Conservation (phyloP, 1,140 invertebrate genomes). For the Chironomus tepperi region DNA sequence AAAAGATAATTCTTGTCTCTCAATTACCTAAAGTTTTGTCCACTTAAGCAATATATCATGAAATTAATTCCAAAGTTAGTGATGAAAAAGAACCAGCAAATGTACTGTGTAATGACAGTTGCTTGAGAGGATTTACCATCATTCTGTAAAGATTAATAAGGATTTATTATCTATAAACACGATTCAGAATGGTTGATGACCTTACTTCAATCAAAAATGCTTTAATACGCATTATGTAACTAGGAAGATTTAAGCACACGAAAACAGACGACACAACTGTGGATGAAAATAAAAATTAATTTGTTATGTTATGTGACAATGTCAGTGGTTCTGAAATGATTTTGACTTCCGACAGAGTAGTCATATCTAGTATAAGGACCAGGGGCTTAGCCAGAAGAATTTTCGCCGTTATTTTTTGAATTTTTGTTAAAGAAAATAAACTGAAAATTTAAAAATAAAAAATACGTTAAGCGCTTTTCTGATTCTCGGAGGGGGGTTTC, state of each 20-base stretch:
- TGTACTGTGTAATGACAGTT: slow-evolving; percentile 36
- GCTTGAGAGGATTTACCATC: slow-evolving; percentile 29
- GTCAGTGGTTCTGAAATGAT: too few species aligned
- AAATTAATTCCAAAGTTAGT: slow-evolving; percentile 82
- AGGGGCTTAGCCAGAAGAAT: too few species aligned
- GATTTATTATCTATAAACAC: background rate
- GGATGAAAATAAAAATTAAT: too few species aligned
- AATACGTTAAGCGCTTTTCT: too few species aligned
- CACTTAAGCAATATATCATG: slow-evolving; percentile 71
- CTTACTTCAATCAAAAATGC: slow-evolving; percentile 41
- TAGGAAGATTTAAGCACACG: slow-evolving; percentile 67
- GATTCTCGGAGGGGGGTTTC: too few species aligned
- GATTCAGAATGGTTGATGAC: background rate
- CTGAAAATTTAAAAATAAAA: too few species aligned
- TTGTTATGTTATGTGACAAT: too few species aligned
- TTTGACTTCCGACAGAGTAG: too few species aligned
- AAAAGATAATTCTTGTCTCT: background rate
- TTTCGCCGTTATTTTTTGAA: too few species aligned
- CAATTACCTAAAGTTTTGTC: slow-evolving; percentile 63
- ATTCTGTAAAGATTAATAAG: background rate
- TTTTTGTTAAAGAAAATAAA: too few species aligned
- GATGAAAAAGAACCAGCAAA: slow-evolving; percentile 52
- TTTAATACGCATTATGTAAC: slow-evolving; percentile 52
- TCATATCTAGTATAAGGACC: too few species aligned
- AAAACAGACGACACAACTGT: slow-evolving; percentile 65